These are phyloP conservation scores for Jordanella pulchra DNA, from an alignment of 2,797 vertebrate species.

Conservation along the genomic window DNA sequence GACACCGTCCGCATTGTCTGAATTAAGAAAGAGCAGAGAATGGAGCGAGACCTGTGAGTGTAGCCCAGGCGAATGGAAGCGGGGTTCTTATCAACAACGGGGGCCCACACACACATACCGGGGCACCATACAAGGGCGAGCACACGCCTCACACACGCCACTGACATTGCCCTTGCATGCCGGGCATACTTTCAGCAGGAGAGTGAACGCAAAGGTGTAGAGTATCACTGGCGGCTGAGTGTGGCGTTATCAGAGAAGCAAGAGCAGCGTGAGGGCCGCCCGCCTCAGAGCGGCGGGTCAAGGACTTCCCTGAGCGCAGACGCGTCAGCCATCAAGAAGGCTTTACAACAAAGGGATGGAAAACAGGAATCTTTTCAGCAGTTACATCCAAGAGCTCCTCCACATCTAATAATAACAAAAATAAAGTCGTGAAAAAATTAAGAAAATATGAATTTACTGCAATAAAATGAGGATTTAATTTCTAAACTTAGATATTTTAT, in stretches of 20 bases:
- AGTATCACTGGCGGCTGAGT: constrained; percentile 60
- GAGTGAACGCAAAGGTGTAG: constrained; percentile 67
- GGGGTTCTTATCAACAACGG: constrained; percentile 52
- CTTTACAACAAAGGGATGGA: not conserved
- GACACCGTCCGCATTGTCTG: constrained; percentile 78
- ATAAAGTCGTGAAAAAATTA: too few relatives aligned
- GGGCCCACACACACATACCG: constrained; percentile 70
- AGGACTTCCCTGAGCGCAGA: constrained; percentile 9
- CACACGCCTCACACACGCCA: constrained; percentile 73
- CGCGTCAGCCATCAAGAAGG: not conserved
- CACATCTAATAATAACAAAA: too few relatives aligned
- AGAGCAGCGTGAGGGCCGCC: constrained; percentile 38
- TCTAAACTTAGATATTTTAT: not conserved
- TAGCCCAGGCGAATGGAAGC: constrained; percentile 14
- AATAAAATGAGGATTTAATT: too few relatives aligned
- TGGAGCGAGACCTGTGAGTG: constrained; percentile 46
- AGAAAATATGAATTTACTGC: too few relatives aligned
- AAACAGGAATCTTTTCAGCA: not conserved
- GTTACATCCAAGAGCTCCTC: not conserved
- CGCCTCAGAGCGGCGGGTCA: constrained; percentile 28
- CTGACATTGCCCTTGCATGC: constrained; percentile 70
- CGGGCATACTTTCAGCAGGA: constrained; percentile 50
- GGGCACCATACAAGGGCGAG: constrained; percentile 67
- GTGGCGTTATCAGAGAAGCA: constrained; percentile 51
- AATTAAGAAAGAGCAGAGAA: constrained; percentile 66